These are phyloP conservation scores for Cryptus armator DNA, from an alignment of 2,888 invertebrate genomes.

Conservation along the genomic window DNA sequence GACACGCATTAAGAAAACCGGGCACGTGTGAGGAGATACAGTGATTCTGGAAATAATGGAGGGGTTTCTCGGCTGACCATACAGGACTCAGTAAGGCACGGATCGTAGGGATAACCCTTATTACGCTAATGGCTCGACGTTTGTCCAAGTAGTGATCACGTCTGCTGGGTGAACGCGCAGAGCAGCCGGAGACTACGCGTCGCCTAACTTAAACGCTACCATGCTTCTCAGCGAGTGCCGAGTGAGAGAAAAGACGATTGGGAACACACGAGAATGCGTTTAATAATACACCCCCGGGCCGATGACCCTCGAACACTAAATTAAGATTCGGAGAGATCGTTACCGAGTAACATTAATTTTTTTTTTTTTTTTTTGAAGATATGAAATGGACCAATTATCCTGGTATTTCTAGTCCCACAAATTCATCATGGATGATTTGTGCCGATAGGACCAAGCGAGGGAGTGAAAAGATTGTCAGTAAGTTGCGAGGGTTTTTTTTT, in stretches of 20 bases:
- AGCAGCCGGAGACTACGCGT: constrained; percentile 43
- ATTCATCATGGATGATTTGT: constrained; percentile 29
- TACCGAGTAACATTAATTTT: constrained; percentile 32
- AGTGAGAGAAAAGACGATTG: constrained; percentile 34
- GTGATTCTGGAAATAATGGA: constrained; percentile 50
- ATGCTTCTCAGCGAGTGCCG: constrained; percentile 25
- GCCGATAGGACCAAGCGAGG: neutral
- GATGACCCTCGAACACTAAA: constrained; percentile 50
- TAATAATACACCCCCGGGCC: constrained; percentile 61
- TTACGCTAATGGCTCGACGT: constrained; percentile 64
- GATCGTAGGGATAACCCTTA: constrained; percentile 65
- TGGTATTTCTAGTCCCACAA: neutral
- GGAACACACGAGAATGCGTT: constrained; percentile 55
- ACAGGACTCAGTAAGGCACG: constrained; percentile 17
- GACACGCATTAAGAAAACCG: constrained; percentile 6
- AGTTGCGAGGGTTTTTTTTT: neutral
- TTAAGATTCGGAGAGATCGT: constrained; percentile 42
- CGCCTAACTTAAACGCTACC: constrained; percentile 40
- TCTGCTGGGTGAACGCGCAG: constrained; percentile 44
- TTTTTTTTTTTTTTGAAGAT: constrained; percentile 13
- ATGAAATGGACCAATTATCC: constrained; percentile 17
- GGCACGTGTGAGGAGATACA: constrained; percentile 43
- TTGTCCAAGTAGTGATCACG: constrained; percentile 43
- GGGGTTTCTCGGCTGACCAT: constrained; percentile 13
- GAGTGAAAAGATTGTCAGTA: constrained; percentile 6